A percentile compares a stretch with the other conserved stretches of the same genome.
These are phyloP conservation scores for Scytalopus superciliaris DNA, from an alignment of 2,113 vertebrate genomes.

Conservation along the genomic window DNA sequence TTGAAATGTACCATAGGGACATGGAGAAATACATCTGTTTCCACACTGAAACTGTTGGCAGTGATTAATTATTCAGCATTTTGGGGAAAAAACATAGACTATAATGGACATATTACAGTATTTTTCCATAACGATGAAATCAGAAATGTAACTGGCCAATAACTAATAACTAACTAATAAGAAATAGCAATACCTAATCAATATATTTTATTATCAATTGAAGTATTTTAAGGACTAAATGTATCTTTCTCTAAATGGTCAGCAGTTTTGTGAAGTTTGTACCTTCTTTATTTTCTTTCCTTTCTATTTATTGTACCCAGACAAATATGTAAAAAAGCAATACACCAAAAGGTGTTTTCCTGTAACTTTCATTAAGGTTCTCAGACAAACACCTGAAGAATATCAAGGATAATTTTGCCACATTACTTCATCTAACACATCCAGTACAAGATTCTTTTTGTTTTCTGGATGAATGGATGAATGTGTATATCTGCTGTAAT, in stretches of 20 bases:
- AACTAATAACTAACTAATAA: background rate
- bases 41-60: constrained; percentile 12
- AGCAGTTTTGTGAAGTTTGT: background rate
- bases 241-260: background rate
- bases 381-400: background rate
- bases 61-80: background rate
- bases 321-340: background rate
- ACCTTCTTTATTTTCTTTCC: background rate
- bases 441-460: background rate
- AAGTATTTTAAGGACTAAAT: background rate
- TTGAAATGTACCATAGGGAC: background rate
- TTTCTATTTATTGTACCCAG: background rate
- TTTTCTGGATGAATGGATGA: background rate
- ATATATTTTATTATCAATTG: background rate
- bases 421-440: background rate
- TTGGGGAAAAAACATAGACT: background rate
- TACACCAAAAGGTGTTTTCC: background rate
- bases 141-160: background rate
- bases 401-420: background rate
- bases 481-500: background rate
- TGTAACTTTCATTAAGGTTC: background rate
- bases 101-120: background rate
- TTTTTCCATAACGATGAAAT: background rate
- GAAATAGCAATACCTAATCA: background rate
- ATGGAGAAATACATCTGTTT: constrained; percentile 31